Percentiles rank a stretch among this genome's conserved stretches.
These are phyloP conservation scores for Dexiosoma caninum DNA, from an alignment of 2,888 invertebrate genomes.

Conservation along the genomic window DNA sequence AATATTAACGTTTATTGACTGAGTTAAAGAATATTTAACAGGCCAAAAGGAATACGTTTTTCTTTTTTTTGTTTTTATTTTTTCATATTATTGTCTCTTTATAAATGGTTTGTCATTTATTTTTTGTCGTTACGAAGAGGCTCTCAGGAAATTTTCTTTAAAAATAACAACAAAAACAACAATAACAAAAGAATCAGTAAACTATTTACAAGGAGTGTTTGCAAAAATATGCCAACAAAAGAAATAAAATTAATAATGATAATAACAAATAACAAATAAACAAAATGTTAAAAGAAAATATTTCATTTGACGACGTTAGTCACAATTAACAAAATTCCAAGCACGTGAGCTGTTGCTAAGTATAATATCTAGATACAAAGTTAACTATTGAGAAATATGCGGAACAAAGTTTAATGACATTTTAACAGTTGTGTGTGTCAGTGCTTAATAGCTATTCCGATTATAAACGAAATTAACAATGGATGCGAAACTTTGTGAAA, in stretches of 20 bases:
- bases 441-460: too few relatives aligned
- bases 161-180: background rate
- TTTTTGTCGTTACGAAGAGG: background rate
- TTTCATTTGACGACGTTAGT: conserved; percentile 4
- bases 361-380: too few relatives aligned
- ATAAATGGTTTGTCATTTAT: conserved; percentile 30
- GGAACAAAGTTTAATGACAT: too few relatives aligned
- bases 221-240: conserved; percentile 6
- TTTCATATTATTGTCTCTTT: background rate
- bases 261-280: background rate
- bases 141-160: background rate
- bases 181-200: background rate
- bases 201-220: conserved; percentile 14
- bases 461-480: too few relatives aligned
- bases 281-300: conserved; percentile 53
- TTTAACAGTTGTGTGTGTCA: too few relatives aligned
- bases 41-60: background rate
- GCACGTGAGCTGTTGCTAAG: background rate
- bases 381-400: too few relatives aligned
- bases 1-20: conserved; percentile 16
- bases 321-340: background rate
- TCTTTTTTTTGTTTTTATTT: background rate
- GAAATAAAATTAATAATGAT: background rate
- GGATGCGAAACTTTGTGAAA: too few relatives aligned
- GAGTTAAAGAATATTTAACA: background rate